Conservation (phyloP, 2,888 invertebrate genomes). For the Lasius fuliginosus region DNA sequence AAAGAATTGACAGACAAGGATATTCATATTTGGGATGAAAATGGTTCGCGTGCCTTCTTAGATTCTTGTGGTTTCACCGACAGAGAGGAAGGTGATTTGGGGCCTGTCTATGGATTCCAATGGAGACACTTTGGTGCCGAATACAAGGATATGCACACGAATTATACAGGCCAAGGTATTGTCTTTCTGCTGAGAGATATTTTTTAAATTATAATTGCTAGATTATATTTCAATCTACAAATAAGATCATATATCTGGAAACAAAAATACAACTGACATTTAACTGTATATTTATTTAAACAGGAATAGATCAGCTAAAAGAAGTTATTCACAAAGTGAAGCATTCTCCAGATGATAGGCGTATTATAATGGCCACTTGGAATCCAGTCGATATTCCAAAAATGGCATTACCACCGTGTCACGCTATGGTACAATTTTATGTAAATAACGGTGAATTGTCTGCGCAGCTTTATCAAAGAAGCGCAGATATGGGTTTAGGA, state of each 20-base stretch:
- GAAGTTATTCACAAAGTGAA: conserved; percentile 93
- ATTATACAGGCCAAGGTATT: conserved; percentile 91
- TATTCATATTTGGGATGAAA: conserved; percentile 98
- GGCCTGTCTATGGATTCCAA: conserved; percentile 99
- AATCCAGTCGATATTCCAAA: conserved; percentile 94
- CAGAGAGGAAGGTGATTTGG: conserved; percentile 97
- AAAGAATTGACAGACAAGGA: conserved; percentile 92
- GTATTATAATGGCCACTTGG: conserved; percentile 98
- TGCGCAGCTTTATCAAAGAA: conserved; percentile 97
- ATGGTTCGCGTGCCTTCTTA: conserved; percentile 96
- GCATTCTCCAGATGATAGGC: conserved; percentile 93
- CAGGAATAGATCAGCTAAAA: conserved; percentile 96
- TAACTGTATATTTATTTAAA: conserved; percentile 56
- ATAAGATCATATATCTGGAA: background rate
- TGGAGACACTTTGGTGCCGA: conserved; percentile 99
- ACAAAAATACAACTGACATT: background rate
- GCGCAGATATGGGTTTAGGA: conserved; percentile 99
- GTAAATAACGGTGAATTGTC: conserved; percentile 94
- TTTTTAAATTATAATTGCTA: conserved; percentile 1
- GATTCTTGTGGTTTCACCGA: conserved; percentile 94
- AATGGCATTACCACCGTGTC: conserved; percentile 99
- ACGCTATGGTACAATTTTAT: conserved; percentile 97
- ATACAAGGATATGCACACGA: conserved; percentile 93
- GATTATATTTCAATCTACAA: background rate
- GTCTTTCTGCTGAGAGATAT: background rate